Conservation (phyloP, 2,113 vertebrate species). For the Elaphurus davidianus region DNA sequence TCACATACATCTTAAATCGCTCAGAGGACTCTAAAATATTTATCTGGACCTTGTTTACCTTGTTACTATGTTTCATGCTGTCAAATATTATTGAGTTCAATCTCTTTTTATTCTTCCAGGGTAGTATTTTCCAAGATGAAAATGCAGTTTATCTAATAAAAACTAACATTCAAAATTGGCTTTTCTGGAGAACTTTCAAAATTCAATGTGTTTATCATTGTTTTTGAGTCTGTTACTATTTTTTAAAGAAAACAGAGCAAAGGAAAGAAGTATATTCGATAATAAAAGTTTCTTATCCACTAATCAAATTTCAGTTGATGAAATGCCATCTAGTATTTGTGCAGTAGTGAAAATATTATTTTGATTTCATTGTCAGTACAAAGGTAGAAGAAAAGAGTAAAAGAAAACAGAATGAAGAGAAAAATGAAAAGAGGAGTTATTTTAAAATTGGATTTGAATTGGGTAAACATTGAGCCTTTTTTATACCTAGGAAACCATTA, state of each 20-base stretch:
- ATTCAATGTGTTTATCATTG: background rate
- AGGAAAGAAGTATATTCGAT: background rate
- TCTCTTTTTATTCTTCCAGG: background rate
- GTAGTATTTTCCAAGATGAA: background rate
- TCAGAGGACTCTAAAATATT: background rate
- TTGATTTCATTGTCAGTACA: background rate
- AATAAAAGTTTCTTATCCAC: background rate
- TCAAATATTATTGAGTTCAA: background rate
- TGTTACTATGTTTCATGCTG: background rate
- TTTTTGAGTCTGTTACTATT: background rate
- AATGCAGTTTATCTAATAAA: background rate
- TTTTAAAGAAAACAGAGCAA: conserved; percentile 21
- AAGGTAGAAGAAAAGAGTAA: background rate
- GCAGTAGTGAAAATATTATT: background rate
- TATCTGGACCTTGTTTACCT: background rate
- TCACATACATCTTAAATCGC: background rate
- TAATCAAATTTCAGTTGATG: background rate
- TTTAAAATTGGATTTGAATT: background rate
- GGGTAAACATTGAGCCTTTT: background rate
- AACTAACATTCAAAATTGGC: background rate
- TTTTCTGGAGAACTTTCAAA: background rate
- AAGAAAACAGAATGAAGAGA: background rate
- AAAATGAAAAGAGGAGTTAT: background rate
- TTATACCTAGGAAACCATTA: background rate
- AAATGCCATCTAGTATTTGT: background rate